Conservation (phyloP, 2,113 vertebrate species). For the Ameiurus melas region DNA sequence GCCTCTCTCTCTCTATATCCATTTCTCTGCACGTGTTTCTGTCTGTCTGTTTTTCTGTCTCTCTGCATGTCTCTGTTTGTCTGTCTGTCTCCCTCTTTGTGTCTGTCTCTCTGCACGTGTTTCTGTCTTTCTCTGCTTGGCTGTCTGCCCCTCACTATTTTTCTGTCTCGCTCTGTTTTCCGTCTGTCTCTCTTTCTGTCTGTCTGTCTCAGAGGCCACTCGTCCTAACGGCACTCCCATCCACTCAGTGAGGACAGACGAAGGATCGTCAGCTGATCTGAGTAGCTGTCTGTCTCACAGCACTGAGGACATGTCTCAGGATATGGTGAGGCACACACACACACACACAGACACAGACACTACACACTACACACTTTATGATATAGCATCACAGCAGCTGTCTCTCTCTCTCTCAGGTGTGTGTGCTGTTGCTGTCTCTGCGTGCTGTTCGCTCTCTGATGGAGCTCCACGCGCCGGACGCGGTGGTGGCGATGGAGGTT, state of each 20-base stretch:
- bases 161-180: background rate
- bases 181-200: background rate
- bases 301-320: constrained; percentile 75
- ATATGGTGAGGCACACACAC: constrained; percentile 73
- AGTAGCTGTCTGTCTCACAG: constrained; percentile 86
- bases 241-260: constrained; percentile 68
- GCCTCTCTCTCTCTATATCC: background rate
- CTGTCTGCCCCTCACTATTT: background rate
- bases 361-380: background rate
- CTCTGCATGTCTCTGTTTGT: background rate
- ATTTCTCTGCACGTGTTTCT: background rate
- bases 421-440: constrained; percentile 82
- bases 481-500: constrained; percentile 79
- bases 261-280: constrained; percentile 75
- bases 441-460: constrained; percentile 74
- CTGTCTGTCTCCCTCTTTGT: background rate
- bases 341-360: constrained; percentile 45
- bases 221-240: constrained; percentile 64
- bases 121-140: background rate
- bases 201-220: constrained; percentile 74
- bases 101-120: background rate
- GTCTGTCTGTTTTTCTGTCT: background rate
- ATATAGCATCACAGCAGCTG: background rate
- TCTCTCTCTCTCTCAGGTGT: constrained; percentile 74
- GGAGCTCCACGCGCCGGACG: constrained; percentile 81